These are phyloP conservation scores for Anneissia japonica DNA, from an alignment of 35 echinoderm and acorn worm genomes.

Conservation along the genomic window DNA sequence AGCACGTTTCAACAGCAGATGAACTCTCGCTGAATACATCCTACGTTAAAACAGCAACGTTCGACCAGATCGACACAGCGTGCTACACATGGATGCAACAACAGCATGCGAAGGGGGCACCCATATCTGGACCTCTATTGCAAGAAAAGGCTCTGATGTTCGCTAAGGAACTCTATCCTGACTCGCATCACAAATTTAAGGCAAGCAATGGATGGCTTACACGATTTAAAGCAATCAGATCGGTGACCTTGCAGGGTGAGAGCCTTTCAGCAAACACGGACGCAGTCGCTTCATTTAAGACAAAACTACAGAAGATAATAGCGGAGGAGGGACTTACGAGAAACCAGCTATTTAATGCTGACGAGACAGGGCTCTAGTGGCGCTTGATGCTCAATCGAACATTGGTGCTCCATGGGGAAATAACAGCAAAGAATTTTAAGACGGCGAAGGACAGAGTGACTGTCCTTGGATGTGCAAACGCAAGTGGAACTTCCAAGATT, in stretches of 20 bases:
- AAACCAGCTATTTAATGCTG: slow-evolving; percentile 6
- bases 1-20: not conserved
- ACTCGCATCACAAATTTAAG: too few relatives aligned
- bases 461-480: slow-evolving; percentile 1
- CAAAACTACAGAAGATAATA: slow-evolving; percentile 3
- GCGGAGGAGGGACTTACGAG: not conserved
- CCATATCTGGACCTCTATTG: not conserved
- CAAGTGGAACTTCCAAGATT: slow-evolving; percentile 8
- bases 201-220: too few relatives aligned
- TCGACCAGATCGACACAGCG: too few relatives aligned
- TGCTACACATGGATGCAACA: not conserved
- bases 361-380: slow-evolving; percentile 26
- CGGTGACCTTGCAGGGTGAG: not conserved
- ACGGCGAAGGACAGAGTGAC: slow-evolving; percentile 4
- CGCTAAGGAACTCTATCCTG: too few relatives aligned
- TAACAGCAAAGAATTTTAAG: not conserved
- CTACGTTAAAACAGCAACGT: too few relatives aligned
- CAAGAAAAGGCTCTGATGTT: too few relatives aligned
- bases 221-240: too few relatives aligned
- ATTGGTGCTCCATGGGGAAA: not conserved
- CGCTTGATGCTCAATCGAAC: not conserved
- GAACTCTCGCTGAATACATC: not conserved
- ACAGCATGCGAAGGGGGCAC: not conserved
- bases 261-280: not conserved
- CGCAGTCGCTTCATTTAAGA: not conserved